These are phyloP conservation scores for Acanthochromis polyacanthus DNA, from an alignment of 2,113 vertebrate species.

Conservation along the genomic window DNA sequence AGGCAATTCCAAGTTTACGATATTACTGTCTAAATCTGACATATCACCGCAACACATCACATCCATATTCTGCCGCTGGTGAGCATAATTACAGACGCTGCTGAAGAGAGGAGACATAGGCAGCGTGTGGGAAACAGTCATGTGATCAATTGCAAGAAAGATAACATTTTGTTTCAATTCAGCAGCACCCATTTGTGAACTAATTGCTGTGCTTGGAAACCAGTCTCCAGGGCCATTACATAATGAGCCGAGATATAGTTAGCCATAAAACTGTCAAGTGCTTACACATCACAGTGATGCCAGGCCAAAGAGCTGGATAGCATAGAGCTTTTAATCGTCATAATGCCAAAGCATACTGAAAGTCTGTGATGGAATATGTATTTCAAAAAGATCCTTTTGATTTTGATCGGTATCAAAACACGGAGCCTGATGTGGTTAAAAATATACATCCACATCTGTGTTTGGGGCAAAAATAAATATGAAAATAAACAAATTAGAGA, in stretches of 20 bases:
- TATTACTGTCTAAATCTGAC: slow-evolving; percentile 65
- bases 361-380: slow-evolving; percentile 10
- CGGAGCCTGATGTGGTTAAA: not conserved
- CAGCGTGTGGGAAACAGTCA: slow-evolving; percentile 30
- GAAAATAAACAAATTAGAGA: not conserved
- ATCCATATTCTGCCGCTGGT: slow-evolving; percentile 68
- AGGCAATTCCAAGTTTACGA: slow-evolving; percentile 61
- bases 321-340: slow-evolving; percentile 55
- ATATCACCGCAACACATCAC: slow-evolving; percentile 65
- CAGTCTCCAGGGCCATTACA: slow-evolving; percentile 71
- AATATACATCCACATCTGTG: not conserved
- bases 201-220: slow-evolving; percentile 72
- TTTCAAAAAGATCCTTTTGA: not conserved
- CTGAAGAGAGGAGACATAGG: slow-evolving; percentile 18
- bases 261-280: slow-evolving; percentile 77
- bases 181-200: slow-evolving; percentile 67
- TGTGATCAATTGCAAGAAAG: slow-evolving; percentile 68
- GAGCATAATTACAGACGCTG: slow-evolving; percentile 62
- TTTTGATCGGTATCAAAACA: slow-evolving; percentile 2
- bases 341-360: slow-evolving; percentile 24
- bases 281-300: slow-evolving; percentile 61
- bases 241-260: slow-evolving; percentile 70
- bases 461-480: not conserved
- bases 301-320: slow-evolving; percentile 44
- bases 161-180: slow-evolving; percentile 70